Evolutionary conservation across 2,888 invertebrate species (phyloP).

Genomic region (Parnassius smintheus): DNA sequence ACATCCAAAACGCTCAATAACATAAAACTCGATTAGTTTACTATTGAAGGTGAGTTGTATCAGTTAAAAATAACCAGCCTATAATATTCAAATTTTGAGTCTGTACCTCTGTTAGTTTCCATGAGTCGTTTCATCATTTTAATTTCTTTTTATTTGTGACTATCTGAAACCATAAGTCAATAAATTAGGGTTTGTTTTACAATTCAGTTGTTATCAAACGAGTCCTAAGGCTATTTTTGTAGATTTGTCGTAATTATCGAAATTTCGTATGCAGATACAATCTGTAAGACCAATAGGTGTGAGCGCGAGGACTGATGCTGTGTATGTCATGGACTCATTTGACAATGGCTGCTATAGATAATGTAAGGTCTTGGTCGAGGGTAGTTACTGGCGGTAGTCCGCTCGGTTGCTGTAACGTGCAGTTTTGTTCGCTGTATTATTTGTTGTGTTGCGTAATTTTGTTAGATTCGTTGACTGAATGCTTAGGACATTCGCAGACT

Average conservation of each 20-base stretch:
- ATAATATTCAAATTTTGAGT: too few species aligned
- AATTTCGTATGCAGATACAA: too few species aligned
- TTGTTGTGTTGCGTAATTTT: constrained; percentile 21
- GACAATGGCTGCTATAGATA: not conserved
- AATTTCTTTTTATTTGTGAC: not conserved
- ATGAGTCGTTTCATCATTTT: not conserved
- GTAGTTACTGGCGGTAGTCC: not conserved
- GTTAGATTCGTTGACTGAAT: constrained; percentile 11
- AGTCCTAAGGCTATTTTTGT: not conserved
- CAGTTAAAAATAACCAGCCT: too few species aligned
- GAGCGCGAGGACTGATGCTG: not conserved
- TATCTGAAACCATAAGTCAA: constrained; percentile 10
- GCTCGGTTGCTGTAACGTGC: constrained; percentile 2
- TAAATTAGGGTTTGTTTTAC: constrained; percentile 20
- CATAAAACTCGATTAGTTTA: too few species aligned
- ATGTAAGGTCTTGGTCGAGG: constrained; percentile 3
- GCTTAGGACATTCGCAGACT: not conserved
- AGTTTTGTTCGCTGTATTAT: constrained; percentile 15
- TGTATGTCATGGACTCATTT: not conserved
- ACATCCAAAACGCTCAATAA: too few species aligned
- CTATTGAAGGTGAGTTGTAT: too few species aligned
- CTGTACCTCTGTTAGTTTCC: too few species aligned
- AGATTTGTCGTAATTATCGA: too few species aligned
- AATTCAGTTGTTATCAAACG: constrained; percentile 1
- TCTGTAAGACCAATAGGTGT: not conserved